phyloP scores from a whole-genome alignment of 2,113 vertebrate genomes.

The Podarcis cretensis region DNA sequence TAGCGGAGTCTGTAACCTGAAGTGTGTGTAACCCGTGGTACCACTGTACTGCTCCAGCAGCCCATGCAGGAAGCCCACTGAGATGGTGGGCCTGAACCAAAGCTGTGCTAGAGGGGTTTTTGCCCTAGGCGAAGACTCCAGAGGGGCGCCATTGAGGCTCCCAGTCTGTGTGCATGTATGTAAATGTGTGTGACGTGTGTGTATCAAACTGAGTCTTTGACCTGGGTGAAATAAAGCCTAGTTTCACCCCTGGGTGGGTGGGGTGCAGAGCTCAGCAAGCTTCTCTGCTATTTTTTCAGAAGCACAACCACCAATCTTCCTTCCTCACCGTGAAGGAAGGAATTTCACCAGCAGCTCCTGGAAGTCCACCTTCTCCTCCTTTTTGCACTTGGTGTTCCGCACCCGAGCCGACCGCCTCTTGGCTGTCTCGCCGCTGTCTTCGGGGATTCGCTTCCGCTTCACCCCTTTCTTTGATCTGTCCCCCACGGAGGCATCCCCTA shows the following conservation, averaged over 20 bases:
- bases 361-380: slow-evolving; percentile 97
- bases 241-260: not conserved
- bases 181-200: no score
- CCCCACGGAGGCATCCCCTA: slow-evolving; percentile 80
- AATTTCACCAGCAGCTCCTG: slow-evolving; percentile 95
- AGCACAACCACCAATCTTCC: not conserved
- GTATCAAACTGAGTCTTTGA: no score
- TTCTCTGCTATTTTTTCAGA: not conserved
- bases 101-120: no score
- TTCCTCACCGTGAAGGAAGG: slow-evolving; percentile 88
- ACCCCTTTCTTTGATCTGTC: slow-evolving; percentile 93
- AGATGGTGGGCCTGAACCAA: not conserved
- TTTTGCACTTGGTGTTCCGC: slow-evolving; percentile 96
- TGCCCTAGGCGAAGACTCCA: no score
- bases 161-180: no score
- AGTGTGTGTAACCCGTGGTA: no score
- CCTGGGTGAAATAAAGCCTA: no score
- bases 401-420: slow-evolving; percentile 96
- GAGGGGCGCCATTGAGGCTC: no score
- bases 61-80: no score
- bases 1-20: no score
- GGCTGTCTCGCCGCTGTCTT: slow-evolving; percentile 93
- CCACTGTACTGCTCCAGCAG: no score
- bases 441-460: slow-evolving; percentile 87
- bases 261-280: not conserved